Evolutionary conservation across 2,888 invertebrate species (phyloP).

Genomic region (Drosophila kambysellisi): DNA sequence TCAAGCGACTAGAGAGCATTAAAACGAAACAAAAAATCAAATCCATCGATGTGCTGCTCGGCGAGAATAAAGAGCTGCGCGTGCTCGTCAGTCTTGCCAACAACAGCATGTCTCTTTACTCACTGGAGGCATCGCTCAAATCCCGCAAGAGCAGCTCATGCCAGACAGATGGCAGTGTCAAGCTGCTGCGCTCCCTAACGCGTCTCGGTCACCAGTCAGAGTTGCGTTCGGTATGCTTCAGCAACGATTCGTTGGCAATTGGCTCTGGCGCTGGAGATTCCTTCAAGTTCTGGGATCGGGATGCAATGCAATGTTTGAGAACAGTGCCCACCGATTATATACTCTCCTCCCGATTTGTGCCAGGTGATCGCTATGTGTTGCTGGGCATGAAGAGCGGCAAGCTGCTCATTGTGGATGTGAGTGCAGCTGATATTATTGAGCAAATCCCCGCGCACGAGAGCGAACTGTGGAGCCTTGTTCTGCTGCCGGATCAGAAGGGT

Average conservation of each 20-base stretch:
- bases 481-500: conserved; percentile 93
- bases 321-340: conserved; percentile 90
- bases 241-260: conserved; percentile 95
- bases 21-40: conserved; percentile 90
- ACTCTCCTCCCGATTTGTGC: conserved; percentile 90
- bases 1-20: conserved; percentile 89
- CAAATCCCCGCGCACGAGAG: conserved; percentile 92
- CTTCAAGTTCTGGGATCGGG: conserved; percentile 96
- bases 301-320: conserved; percentile 89
- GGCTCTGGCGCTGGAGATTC: conserved; percentile 94
- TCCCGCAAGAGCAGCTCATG: conserved; percentile 85
- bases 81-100: conserved; percentile 89
- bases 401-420: conserved; percentile 93
- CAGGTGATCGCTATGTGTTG: conserved; percentile 94
- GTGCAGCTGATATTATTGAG: conserved; percentile 92
- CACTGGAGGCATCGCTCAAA: conserved; percentile 85
- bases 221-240: conserved; percentile 94
- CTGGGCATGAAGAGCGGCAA: conserved; percentile 94
- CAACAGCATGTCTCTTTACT: conserved; percentile 91
- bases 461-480: conserved; percentile 92
- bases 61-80: conserved; percentile 90
- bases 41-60: conserved; percentile 89
- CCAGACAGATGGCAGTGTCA: conserved; percentile 77
- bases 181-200: conserved; percentile 88
- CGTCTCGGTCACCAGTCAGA: conserved; percentile 95